Evolutionary conservation across 1,140 invertebrate genomes (phyloP).

Genomic region (Penaeus indicus): DNA sequence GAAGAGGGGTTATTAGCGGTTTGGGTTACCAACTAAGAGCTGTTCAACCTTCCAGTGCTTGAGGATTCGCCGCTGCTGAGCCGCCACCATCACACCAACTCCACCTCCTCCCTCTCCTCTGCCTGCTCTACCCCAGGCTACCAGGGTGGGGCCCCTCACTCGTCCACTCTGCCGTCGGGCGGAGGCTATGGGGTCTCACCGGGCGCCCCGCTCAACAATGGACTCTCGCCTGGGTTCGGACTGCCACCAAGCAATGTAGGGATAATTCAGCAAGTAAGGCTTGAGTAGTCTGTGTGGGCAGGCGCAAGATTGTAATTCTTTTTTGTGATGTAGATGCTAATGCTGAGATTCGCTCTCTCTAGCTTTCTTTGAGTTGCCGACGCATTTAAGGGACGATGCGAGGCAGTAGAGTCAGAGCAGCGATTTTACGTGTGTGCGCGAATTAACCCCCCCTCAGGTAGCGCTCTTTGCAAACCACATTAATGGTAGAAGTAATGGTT

Average conservation of each 20-base stretch:
- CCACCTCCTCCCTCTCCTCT: conserved; percentile 44
- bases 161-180: neutral
- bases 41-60: conserved; percentile 4
- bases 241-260: conserved; percentile 23
- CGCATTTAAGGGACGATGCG: no score
- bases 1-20: neutral
- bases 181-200: neutral
- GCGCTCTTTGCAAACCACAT: no score
- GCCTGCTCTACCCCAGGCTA: conserved; percentile 12
- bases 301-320: no score
- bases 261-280: conserved; percentile 42
- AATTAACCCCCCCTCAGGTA: no score
- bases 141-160: neutral
- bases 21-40: neutral
- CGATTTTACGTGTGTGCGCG: no score
- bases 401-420: no score
- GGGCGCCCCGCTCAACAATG: neutral
- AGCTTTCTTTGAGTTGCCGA: no score
- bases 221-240: neutral
- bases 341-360: no score
- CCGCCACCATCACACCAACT: conserved; percentile 40
- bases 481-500: no score
- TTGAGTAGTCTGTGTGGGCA: no score
- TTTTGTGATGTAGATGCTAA: no score
- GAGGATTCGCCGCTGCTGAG: conserved; percentile 31